Percentiles rank a stretch among this genome's conserved stretches.
Evolutionary conservation across 2,113 vertebrate genomes (phyloP).

Genomic region (Apodemus speciosus): DNA sequence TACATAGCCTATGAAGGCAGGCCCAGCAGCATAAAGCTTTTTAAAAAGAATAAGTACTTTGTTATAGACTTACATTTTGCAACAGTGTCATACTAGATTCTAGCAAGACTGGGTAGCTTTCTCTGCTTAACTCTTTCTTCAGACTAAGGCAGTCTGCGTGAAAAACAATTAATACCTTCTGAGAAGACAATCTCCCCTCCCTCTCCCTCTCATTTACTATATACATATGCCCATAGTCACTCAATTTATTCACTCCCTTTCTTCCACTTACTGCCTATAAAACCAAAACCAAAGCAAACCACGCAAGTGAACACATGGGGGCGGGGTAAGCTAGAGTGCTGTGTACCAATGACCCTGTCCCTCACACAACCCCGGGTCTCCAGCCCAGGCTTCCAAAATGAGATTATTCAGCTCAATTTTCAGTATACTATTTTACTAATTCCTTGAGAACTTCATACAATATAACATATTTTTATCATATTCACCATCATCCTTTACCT

Average conservation of each 20-base stretch:
- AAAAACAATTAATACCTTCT: conserved; percentile 50
- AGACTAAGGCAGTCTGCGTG: conserved; percentile 20
- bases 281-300: neutral
- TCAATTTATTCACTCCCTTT: neutral
- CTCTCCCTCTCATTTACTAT: neutral
- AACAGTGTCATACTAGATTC: neutral
- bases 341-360: neutral
- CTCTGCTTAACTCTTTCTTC: conserved; percentile 27
- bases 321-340: neutral
- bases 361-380: neutral
- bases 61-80: conserved; percentile 41
- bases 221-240: neutral
- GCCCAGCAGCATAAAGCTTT: neutral
- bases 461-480: neutral
- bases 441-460: neutral
- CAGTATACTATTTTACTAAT: neutral
- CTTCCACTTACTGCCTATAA: neutral
- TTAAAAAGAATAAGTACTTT: neutral
- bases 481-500: neutral
- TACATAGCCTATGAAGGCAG: neutral
- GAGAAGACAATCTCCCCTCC: neutral
- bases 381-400: conserved; percentile 18
- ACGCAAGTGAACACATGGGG: neutral
- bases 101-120: neutral
- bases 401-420: conserved; percentile 1